Conservation (phyloP, 2,888 invertebrate species). For the Drosophila dives region DNA sequence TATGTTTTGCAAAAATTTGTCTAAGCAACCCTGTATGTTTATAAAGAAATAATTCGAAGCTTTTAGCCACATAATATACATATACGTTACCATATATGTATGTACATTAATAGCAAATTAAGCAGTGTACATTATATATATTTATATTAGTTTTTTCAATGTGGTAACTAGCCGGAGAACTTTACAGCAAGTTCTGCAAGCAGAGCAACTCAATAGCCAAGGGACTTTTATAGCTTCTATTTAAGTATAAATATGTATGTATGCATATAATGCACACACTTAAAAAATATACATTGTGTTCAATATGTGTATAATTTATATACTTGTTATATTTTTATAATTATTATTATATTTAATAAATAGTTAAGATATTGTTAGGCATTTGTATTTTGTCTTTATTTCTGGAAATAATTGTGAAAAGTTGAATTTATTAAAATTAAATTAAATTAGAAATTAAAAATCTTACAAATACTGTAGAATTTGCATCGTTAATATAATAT, state of each 20-base stretch:
- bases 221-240: constrained; percentile 5
- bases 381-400: constrained; percentile 14
- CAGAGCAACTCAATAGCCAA: constrained; percentile 28
- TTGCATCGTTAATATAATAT: background rate
- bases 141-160: background rate
- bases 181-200: constrained; percentile 17
- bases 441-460: constrained; percentile 5
- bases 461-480: background rate
- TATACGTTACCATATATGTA: constrained; percentile 12
- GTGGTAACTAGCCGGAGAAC: constrained; percentile 1
- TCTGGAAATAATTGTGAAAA: constrained; percentile 14
- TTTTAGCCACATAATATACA: constrained; percentile 55
- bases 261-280: constrained; percentile 47
- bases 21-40: constrained; percentile 76
- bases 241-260: constrained; percentile 8
- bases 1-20: constrained; percentile 74
- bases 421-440: constrained; percentile 15
- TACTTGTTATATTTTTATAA: constrained; percentile 12
- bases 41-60: constrained; percentile 31
- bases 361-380: constrained; percentile 30
- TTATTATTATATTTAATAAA: constrained; percentile 22
- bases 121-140: constrained; percentile 7
- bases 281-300: constrained; percentile 47
- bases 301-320: constrained; percentile 10
- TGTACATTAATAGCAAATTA: constrained; percentile 33